Conservation (phyloP, 1,140 invertebrate genomes). For the Tetramorium alpestre region DNA sequence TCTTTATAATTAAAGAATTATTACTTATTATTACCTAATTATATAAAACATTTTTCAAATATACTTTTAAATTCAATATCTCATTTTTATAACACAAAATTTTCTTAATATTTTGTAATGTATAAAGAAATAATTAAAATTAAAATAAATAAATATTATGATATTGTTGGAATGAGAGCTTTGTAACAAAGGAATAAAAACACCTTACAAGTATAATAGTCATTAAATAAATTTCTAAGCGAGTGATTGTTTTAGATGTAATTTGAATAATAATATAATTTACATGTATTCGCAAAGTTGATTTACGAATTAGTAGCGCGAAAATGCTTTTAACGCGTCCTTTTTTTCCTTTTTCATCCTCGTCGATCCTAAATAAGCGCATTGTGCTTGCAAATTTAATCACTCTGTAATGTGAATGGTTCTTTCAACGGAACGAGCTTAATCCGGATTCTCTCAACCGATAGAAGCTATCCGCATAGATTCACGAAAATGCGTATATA, state of each 20-base stretch:
- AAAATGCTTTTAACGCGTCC: conserved; percentile 37
- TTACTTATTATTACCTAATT: neutral
- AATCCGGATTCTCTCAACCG: conserved; percentile 1
- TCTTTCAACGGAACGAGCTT: conserved; percentile 14
- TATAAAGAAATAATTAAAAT: neutral
- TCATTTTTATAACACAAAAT: neutral
- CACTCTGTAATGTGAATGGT: conserved; percentile 26
- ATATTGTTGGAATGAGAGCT: neutral
- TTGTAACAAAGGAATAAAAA: neutral
- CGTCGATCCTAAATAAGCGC: conserved; percentile 7
- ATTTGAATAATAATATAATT: neutral
- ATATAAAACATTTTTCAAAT: neutral
- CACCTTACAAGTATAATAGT: neutral
- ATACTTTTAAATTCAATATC: neutral
- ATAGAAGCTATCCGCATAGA: neutral
- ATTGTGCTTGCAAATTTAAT: conserved; percentile 43
- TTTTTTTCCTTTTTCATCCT: neutral
- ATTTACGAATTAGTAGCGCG: conserved; percentile 12
- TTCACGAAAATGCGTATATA: conserved; percentile 9
- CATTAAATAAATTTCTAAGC: conserved; percentile 8
- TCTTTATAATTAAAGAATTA: neutral
- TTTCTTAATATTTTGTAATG: neutral
- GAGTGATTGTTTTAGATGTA: neutral
- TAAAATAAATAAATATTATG: neutral
- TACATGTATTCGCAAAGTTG: neutral